Evolutionary conservation across 2,797 vertebrate species (phyloP), one percentile per base, ranked within the genome.

Genomic region (Orientallactaga sibirica): DNA sequence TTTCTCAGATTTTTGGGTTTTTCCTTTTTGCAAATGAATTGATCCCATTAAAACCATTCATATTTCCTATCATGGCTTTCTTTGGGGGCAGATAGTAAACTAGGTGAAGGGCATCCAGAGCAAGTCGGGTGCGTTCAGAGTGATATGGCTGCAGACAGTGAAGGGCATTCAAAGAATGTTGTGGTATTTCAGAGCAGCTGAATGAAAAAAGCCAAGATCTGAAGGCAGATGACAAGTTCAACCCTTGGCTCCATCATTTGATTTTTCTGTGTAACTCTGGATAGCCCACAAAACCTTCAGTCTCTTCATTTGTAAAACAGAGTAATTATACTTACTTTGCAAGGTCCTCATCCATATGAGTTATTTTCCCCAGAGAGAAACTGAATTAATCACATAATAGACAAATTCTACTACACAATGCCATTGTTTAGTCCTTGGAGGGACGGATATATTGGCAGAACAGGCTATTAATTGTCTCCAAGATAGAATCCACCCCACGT

Each of bases 391-490:
- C 86, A 80, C 71, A 5, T n/a, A 62, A 24, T 58, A 73, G 83
- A 86, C 41, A 84, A 7, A 80, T 74, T 80, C 82, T 70, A n/a
- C 43, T 16, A 71, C 3, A n/a, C 18, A 77, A 33, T 78, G 33
- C 33, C 48, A 61, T 92, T 89, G 33, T 93, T 33, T 90, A 81
- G 73, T 66, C 79, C 83, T 92, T 67, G 67, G 86, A 81, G 82
- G 88, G 64, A 84, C 19, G 64, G 83, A 90, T 89, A 92, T 87
- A 71, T 89, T 93, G 93, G 83, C 86, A 94, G 79, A 82, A 37
- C 19, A 41, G 68, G 58, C 74, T 92, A 92, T 93, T 96, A 96
- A 95, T 90, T 88, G 93, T 88, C 92, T 94, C 79, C 33, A 90
- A 87, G 92, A 90, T 27, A 84, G 80, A 90, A 92, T 86, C 77